Base-by-base conservation (phyloP, 2,888 invertebrate species). In the Noctua pronuba region DNA sequence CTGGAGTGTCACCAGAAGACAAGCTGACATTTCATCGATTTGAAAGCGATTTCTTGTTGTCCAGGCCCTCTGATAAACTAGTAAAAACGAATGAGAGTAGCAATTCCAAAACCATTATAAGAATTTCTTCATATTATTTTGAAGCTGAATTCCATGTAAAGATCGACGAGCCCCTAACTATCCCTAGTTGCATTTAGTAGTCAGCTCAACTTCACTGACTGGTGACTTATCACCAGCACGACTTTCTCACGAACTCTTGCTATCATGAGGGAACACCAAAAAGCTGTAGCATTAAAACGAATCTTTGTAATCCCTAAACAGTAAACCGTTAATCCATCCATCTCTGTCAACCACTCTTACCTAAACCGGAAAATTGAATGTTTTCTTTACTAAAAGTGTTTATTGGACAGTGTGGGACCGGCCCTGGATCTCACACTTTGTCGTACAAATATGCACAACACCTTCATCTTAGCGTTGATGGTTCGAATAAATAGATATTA, bases 391-490 rank as follows among this genome's bases (percentile, higher is more conserved):
- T 82, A 72, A 74, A 82, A 64, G 66, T 73, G 87, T 77, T 79
- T 84, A 86, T 83, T 75, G 70, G 82, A 35, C 62, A 66, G 85
- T 77, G 88, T 83, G 79, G 38, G 73, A 75, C 76, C 79, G 72
- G 73, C 74, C 41, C 70, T 64, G 64, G n/a, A 68, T 73, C 79
- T 84, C 82, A 85, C 88, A 88, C 81, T 75, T 76, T 35, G 52
- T 38, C 35, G 10, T 44, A 73, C 67, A 79, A 88, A 86, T 80
- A 75, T 44, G 75, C 70, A 73, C 71, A 81, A 76, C 78, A 69
- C 80, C 65, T 80, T 49, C 65, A 75, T 64, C 71, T 72, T 68
- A 49, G 73, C 58, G 73, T 44, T 68, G 73, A 77, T 79, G 66
- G 68, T 2, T 38, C 13, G 21, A 38, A 68, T 58, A 75, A 74